These are phyloP conservation scores for Hypena proboscidalis DNA, from an alignment of 2,888 invertebrate genomes.

Conservation along the genomic window DNA sequence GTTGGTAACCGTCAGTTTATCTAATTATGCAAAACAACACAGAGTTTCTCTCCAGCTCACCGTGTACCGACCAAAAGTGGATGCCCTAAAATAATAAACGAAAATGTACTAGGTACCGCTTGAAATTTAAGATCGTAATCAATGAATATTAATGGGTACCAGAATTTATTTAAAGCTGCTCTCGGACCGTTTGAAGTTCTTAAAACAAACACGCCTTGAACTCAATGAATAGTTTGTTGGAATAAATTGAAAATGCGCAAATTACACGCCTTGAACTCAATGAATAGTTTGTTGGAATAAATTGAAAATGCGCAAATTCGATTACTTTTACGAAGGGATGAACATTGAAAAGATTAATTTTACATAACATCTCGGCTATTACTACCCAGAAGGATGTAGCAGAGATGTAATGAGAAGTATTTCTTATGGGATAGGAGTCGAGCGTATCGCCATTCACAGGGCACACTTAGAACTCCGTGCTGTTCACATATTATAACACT, in stretches of 20 bases:
- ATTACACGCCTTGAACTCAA: constrained; percentile 36
- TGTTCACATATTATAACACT: no score
- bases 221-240: constrained; percentile 44
- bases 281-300: constrained; percentile 40
- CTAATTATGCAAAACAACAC: constrained; percentile 73
- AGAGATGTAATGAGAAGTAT: no score
- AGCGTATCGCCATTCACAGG: no score
- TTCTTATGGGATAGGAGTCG: no score
- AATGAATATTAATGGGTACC: constrained; percentile 65
- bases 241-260: background rate
- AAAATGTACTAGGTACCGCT: constrained; percentile 44
- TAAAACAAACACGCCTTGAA: constrained; percentile 39
- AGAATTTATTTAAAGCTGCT: constrained; percentile 56
- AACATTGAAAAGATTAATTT: no score
- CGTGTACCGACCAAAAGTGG: constrained; percentile 45
- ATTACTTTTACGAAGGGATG: no score
- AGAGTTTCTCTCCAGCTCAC: constrained; percentile 65
- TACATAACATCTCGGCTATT: no score
- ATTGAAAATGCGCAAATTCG: background rate
- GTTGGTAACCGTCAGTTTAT: constrained; percentile 61
- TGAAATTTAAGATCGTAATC: constrained; percentile 62
- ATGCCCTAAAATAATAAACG: constrained; percentile 63
- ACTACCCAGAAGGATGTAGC: no score
- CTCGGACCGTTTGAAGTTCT: constrained; percentile 36
- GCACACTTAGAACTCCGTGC: no score